phyloP scores from a whole-genome alignment of 1,140 invertebrate genomes.

The Bombus pascuorum region DNA sequence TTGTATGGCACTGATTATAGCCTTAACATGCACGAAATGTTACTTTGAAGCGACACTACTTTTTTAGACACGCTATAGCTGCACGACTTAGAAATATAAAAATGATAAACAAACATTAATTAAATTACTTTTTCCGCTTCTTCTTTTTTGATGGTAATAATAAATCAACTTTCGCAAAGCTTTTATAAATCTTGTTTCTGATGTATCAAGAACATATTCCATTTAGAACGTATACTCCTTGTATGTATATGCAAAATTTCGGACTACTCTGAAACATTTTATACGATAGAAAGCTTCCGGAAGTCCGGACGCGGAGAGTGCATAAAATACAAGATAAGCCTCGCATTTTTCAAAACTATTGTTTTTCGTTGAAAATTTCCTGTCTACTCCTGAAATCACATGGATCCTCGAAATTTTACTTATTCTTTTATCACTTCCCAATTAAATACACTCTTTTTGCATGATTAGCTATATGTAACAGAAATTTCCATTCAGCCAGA shows the following conservation, averaged over 20 bases:
- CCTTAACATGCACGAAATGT: neutral
- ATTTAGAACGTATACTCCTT: neutral
- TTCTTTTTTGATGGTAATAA: too few relatives aligned
- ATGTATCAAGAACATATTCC: neutral
- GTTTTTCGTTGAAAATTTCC: neutral
- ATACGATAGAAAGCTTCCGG: neutral
- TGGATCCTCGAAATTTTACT: neutral
- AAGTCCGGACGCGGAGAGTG: neutral
- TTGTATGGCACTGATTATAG: neutral
- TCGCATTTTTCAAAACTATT: neutral
- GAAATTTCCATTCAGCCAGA: neutral
- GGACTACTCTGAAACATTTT: neutral
- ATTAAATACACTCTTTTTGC: neutral
- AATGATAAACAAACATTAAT: neutral
- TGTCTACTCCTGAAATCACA: neutral
- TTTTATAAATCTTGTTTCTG: neutral
- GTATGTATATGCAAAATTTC: neutral
- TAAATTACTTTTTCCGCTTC: too few relatives aligned
- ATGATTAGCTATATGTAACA: neutral
- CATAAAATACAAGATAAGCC: too few relatives aligned
- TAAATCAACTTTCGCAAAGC: neutral
- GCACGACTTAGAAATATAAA: too few relatives aligned
- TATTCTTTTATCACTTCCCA: neutral
- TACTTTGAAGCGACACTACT: neutral
- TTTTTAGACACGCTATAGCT: too few relatives aligned